Evolutionary conservation across 30 jellyfish, hydroid and myxozoan species (phyloP).

Genomic region (Thelohanellus kitauei): DNA sequence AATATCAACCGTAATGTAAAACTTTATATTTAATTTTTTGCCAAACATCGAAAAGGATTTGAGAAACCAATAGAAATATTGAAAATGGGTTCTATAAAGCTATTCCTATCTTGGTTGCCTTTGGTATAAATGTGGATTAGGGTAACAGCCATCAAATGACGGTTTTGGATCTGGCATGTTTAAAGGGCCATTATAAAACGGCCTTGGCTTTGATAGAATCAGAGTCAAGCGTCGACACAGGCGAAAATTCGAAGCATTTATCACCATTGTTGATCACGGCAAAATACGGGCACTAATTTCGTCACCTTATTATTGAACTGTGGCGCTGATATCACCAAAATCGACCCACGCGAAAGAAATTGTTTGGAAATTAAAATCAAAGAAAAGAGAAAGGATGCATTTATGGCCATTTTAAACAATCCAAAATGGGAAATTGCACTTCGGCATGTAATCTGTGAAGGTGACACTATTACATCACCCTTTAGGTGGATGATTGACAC

Average conservation of each 20-base stretch:
- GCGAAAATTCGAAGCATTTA: constrained; percentile 3
- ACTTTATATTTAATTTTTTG: not conserved
- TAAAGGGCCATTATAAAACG: not conserved
- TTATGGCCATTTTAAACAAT: not conserved
- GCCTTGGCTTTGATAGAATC: not conserved
- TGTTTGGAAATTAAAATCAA: constrained; percentile 75
- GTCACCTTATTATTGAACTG: constrained; percentile 26
- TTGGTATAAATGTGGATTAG: constrained; percentile 94
- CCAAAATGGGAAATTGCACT: not conserved
- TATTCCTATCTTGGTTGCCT: constrained; percentile 18
- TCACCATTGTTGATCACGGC: constrained; percentile 70
- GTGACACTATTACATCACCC: not conserved
- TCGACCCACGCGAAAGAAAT: constrained; percentile 59
- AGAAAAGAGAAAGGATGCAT: constrained; percentile 27
- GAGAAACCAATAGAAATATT: constrained; percentile 71
- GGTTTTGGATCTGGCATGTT: not conserved
- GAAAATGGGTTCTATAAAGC: constrained; percentile 45
- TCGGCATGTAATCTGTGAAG: not conserved
- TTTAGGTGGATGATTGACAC: not conserved
- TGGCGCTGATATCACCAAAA: constrained; percentile 48
- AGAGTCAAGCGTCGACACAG: not conserved
- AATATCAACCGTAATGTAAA: no score
- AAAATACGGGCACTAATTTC: constrained; percentile 71
- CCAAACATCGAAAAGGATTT: constrained; percentile 40
- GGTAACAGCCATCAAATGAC: not conserved